Evolutionary conservation across 1,140 invertebrate genomes (phyloP).

Genomic region (Dendrolimus punctatus): DNA sequence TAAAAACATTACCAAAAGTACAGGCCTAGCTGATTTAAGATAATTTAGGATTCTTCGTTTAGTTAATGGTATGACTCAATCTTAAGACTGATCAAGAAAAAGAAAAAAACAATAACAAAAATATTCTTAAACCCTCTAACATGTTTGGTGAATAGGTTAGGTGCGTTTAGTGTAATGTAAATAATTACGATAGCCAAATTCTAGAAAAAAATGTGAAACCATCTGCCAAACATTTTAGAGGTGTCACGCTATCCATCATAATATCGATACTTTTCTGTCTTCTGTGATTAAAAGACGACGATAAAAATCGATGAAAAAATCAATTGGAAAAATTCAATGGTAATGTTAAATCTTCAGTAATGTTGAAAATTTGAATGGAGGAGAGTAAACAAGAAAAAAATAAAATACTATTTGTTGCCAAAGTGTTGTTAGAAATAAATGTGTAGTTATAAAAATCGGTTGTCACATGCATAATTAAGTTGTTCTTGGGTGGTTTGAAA

Average conservation of each 20-base stretch:
- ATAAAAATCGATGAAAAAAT: slow-evolving; percentile 46
- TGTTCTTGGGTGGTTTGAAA: slow-evolving; percentile 66
- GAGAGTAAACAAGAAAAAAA: slow-evolving; percentile 38
- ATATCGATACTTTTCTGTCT: slow-evolving; percentile 54
- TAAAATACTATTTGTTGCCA: slow-evolving; percentile 70
- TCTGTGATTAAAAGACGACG: slow-evolving; percentile 50
- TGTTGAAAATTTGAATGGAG: slow-evolving; percentile 57
- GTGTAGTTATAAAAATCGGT: slow-evolving; percentile 68
- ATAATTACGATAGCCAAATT: slow-evolving; percentile 47
- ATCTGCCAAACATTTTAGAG: slow-evolving; percentile 23
- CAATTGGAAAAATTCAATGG: slow-evolving; percentile 34
- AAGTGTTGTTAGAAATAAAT: slow-evolving; percentile 69
- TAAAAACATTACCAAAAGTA: slow-evolving; percentile 38
- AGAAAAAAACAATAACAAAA: slow-evolving; percentile 38
- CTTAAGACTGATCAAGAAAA: slow-evolving; percentile 69
- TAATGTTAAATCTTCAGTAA: slow-evolving; percentile 50
- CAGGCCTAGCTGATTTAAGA: slow-evolving; percentile 61
- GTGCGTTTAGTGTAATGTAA: slow-evolving; percentile 27
- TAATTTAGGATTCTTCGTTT: slow-evolving; percentile 64
- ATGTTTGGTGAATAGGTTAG: too few species aligned
- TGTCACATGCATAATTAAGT: slow-evolving; percentile 69
- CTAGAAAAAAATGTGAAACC: slow-evolving; percentile 18
- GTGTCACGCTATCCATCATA: slow-evolving; percentile 22
- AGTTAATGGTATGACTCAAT: slow-evolving; percentile 70
- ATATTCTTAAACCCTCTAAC: not conserved